Evolutionary conservation across 2,797 vertebrate genomes (phyloP), one percentile per base, ranked within the genome.

Genomic region (Tenualosa thibaudeaui): DNA sequence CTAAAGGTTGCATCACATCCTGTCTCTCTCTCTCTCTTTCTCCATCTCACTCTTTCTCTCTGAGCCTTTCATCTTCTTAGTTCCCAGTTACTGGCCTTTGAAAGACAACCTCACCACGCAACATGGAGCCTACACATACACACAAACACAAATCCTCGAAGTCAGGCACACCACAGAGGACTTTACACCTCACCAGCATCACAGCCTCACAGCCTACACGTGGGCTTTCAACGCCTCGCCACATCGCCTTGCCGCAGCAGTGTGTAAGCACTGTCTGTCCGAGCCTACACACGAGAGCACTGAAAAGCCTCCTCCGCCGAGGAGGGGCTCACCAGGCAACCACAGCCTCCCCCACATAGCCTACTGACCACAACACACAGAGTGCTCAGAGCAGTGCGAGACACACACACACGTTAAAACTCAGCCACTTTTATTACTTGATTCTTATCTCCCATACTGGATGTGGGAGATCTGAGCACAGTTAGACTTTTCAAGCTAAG

Each of bases 101-200:
- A 78, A 78, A 46, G 37, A 43, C 71, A 78, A 43, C 31, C 17
- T 22, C 3, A 43, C 68, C 68, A 43, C 15, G 37, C 31, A 37
- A 78, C 17, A 46, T 22, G 40, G 26, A 78, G 71, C 37, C 71
- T 15, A 71, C 68, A 56, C 54, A 56, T 17, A 56, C 26, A 53
- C 15, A 71, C 83, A 78, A 54, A 81, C 43, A 87, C 89, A 89
- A 87, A 88, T 86, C 86, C 89, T 90, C 82, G 89, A 88, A 88
- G 88, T 90, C 68, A 56, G 19, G 19, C 54, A 19, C 54, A 56
- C 54, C 54, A 56, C 19, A 22, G 54, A 56, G 17, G 54, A 56
- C 54, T 56, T 56, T 56, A 56, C 54, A 62, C 58, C 58, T n/a
- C 58, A 24, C 58, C 7, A 62, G 62, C 7, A 26, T 26, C 24